Conservation (phyloP, 2,797 vertebrate species). For the Scomberomorus guttatus region DNA sequence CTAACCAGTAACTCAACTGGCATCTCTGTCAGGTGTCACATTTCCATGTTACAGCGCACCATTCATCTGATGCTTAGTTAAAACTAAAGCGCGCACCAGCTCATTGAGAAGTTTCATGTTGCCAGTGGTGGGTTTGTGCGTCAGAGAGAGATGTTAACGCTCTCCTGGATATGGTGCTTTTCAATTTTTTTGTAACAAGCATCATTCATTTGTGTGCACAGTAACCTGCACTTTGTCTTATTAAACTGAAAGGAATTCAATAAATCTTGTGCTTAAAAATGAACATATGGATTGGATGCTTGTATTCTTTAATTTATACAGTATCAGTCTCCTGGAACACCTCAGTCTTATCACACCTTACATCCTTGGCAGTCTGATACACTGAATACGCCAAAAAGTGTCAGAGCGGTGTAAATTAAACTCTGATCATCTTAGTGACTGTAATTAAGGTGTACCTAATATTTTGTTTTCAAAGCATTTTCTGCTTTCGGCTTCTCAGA, state of each 20-base stretch:
- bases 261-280: background rate
- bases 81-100: background rate
- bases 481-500: background rate
- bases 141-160: background rate
- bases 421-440: background rate
- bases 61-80: background rate
- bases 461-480: background rate
- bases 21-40: background rate
- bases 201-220: background rate
- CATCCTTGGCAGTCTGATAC: background rate
- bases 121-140: background rate
- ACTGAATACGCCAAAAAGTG: background rate
- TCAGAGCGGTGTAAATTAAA: background rate
- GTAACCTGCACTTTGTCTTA: background rate
- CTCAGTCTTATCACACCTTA: too few relatives aligned
- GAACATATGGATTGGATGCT: background rate
- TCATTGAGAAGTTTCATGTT: background rate
- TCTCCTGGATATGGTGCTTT: background rate
- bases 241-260: background rate
- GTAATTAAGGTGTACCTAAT: background rate
- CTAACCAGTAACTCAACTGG: background rate
- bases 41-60: background rate
- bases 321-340: background rate
- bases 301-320: background rate
- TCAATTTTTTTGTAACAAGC: background rate